Conservation (phyloP, 2,113 vertebrate genomes). For the Collichthys lucidus region DNA sequence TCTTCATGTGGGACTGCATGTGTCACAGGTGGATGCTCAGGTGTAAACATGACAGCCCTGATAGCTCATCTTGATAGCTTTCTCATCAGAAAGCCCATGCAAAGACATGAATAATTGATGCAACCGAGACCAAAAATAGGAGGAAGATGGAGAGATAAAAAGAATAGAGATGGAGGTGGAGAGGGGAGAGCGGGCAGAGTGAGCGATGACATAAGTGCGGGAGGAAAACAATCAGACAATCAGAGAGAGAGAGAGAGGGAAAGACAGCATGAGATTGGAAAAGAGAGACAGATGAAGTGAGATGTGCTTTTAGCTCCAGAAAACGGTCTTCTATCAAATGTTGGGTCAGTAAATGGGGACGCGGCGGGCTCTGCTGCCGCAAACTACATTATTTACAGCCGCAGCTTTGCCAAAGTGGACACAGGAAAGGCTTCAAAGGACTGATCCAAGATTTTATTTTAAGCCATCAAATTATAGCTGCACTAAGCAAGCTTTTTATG, state of each 20-base stretch:
- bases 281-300: constrained; percentile 55
- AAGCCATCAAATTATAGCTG: constrained; percentile 55
- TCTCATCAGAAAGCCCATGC: constrained; percentile 50
- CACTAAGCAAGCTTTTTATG: constrained; percentile 28
- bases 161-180: constrained; percentile 16
- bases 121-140: constrained; percentile 71
- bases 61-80: constrained; percentile 53
- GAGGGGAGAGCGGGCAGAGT: constrained; percentile 15
- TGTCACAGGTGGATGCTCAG: constrained; percentile 55
- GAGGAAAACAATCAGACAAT: constrained; percentile 39
- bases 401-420: constrained; percentile 68
- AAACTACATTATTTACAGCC: constrained; percentile 72
- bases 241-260: constrained; percentile 7
- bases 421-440: constrained; percentile 53
- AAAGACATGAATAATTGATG: constrained; percentile 71
- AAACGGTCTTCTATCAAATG: constrained; percentile 42
- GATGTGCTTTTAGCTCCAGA: constrained; percentile 49
- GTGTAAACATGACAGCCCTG: constrained; percentile 51
- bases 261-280: constrained; percentile 29
- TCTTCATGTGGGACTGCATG: constrained; percentile 13
- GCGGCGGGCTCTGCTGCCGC: constrained; percentile 27
- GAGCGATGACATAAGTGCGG: constrained; percentile 17
- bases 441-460: constrained; percentile 52
- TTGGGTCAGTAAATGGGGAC: constrained; percentile 36
- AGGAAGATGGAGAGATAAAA: constrained; percentile 25